These are phyloP conservation scores for Scomber colias DNA, from an alignment of 2,113 vertebrate species.

Conservation along the genomic window DNA sequence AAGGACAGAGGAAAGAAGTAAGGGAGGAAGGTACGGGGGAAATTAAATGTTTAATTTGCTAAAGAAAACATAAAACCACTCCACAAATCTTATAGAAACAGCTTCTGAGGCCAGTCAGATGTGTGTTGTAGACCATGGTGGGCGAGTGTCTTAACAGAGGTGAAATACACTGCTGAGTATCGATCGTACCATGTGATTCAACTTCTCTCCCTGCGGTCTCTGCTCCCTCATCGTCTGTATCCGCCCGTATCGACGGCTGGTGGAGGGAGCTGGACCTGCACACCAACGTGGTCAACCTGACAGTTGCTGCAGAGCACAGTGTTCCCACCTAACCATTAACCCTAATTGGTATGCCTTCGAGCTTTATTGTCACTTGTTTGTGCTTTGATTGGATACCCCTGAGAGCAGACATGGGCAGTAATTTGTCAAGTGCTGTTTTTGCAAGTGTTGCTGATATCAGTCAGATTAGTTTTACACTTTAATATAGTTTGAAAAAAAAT, in stretches of 20 bases:
- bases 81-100: not conserved
- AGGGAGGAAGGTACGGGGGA: no score
- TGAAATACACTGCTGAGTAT: slow-evolving; percentile 72
- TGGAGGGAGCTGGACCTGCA: slow-evolving; percentile 39
- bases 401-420: not conserved
- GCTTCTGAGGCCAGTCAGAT: slow-evolving; percentile 1
- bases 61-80: not conserved
- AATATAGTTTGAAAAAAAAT: not conserved
- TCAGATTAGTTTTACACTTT: slow-evolving; percentile 16
- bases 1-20: no score
- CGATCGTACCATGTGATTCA: slow-evolving; percentile 70
- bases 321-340: slow-evolving; percentile 42
- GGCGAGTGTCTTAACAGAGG: slow-evolving; percentile 46
- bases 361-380: not conserved
- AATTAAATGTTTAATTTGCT: slow-evolving; percentile 27
- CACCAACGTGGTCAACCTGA: slow-evolving; percentile 22
- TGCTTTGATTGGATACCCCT: slow-evolving; percentile 10
- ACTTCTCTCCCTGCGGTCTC: slow-evolving; percentile 47
- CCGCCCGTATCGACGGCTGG: slow-evolving; percentile 60
- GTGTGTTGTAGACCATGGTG: slow-evolving; percentile 26
- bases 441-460: slow-evolving; percentile 8
- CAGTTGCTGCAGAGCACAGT: slow-evolving; percentile 24
- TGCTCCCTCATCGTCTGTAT: slow-evolving; percentile 65
- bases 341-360: slow-evolving; percentile 15
- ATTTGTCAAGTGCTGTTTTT: slow-evolving; percentile 41